Evolutionary conservation across 2,113 vertebrate genomes (phyloP), one percentile per base, ranked within the genome.

Genomic region (Caranx melampygus): DNA sequence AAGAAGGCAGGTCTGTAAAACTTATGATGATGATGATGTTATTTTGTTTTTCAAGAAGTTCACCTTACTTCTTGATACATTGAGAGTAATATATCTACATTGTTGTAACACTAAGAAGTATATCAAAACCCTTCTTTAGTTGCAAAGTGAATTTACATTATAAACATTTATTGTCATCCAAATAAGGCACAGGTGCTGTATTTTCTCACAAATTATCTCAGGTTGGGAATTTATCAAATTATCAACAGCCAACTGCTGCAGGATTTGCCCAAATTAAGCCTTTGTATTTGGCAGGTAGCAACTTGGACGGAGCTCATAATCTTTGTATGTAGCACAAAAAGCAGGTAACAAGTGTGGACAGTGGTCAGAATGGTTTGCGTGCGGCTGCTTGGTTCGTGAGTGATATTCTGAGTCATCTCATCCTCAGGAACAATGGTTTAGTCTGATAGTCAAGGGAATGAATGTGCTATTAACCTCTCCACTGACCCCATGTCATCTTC

Each of bases 401-500:
- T 40, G 20, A 11, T 54, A 62, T 47, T 65, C 54, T 47, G 66
- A 81, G 67, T 86, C 67, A 81, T 54, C 55, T 79, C 35, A 83
- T 26, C 49, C 40, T 77, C 59, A 76, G 61, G 71, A 82, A 68
- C 49, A 66, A 66, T 26, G 9, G 18, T n/a, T 63, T 26, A 2
- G 55, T 58, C 51, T 75, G 42, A 70, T 52, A 40, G 54, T 51
- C 12, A n/a, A 83, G 52, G 59, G 49, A 20, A 63, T 4, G 8
- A 71, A 70, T 20, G 75, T 62, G 62, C 45, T 52, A 40, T 77
- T 74, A 74, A 77, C 64, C 77, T 65, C 49, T 59, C 20, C 51
- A 2, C 49, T 72, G 20, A 86, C 61, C 44, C 59, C 6, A 20
- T 72, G 49, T 77, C 42, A 31, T 59, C 57, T 78, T 37, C 10